Evolutionary conservation across 2,888 invertebrate species (phyloP).

Genomic region (Beris chalybata): DNA sequence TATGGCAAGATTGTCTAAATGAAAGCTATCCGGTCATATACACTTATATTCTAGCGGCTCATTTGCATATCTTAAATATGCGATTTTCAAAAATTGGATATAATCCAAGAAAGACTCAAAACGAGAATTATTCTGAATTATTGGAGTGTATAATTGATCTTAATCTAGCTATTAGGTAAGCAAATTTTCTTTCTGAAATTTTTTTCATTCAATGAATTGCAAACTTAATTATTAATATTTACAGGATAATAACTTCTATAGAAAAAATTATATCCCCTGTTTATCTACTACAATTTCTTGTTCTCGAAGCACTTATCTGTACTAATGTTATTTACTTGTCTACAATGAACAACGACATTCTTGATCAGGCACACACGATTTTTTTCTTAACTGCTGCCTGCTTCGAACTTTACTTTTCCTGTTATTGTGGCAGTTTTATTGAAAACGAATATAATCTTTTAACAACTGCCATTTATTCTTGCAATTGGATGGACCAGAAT

Average conservation of each 20-base stretch:
- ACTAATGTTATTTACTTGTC: conserved; percentile 5
- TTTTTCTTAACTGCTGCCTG: conserved; percentile 19
- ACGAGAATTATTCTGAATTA: conserved; percentile 2
- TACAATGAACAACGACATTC: conserved; percentile 4
- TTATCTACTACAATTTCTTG: conserved; percentile 3
- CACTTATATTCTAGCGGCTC: conserved; percentile 29
- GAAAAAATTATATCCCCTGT: background rate
- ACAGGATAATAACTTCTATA: conserved; percentile 3
- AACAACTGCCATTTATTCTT: conserved; percentile 4
- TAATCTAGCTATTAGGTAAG: conserved; percentile 13
- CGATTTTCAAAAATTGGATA: conserved; percentile 15
- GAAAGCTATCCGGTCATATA: conserved; percentile 18
- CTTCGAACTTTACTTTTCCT: background rate
- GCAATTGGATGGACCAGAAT: conserved; percentile 23
- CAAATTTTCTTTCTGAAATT: background rate
- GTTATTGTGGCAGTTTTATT: conserved; percentile 15
- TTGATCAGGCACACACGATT: conserved; percentile 33
- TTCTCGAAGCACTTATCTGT: background rate
- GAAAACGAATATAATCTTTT: conserved; percentile 9
- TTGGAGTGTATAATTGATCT: conserved; percentile 4
- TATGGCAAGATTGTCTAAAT: conserved; percentile 21
- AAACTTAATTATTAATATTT: background rate
- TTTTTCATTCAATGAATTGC: too few species aligned
- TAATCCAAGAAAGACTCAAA: conserved; percentile 19
- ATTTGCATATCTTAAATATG: conserved; percentile 10